Conservation (phyloP, 1,140 invertebrate genomes). For the Drosophila burlai region DNA sequence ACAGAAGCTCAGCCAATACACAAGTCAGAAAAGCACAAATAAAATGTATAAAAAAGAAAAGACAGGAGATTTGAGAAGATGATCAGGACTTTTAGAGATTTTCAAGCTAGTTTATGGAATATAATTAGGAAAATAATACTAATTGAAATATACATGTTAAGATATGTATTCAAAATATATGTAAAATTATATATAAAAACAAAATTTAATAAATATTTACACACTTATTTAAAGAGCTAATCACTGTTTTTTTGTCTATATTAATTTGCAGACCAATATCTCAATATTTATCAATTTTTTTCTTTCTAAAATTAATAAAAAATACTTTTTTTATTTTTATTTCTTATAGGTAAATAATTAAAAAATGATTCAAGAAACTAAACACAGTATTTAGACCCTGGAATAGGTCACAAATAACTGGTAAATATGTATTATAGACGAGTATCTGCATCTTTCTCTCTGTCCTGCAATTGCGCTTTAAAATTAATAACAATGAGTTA, state of each 20-base stretch:
- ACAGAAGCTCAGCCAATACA: slow-evolving; percentile 19
- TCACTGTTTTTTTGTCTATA: too few relatives aligned
- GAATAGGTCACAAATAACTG: background rate
- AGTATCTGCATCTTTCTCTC: background rate
- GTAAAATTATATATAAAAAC: too few relatives aligned
- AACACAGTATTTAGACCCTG: background rate
- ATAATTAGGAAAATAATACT: background rate
- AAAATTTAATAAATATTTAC: too few relatives aligned
- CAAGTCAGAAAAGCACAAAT: slow-evolving; percentile 4
- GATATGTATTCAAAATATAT: too few relatives aligned
- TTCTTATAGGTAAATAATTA: too few relatives aligned
- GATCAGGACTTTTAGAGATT: slow-evolving; percentile 16
- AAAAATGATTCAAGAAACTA: background rate
- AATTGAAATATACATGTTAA: too few relatives aligned
- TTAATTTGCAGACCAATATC: too few relatives aligned
- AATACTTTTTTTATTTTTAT: too few relatives aligned
- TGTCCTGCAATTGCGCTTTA: background rate
- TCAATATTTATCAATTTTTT: too few relatives aligned
- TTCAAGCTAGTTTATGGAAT: background rate
- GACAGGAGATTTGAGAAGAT: background rate
- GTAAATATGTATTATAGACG: background rate
- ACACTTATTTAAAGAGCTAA: too few relatives aligned
- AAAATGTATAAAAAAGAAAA: slow-evolving; percentile 8
- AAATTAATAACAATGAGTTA: background rate
- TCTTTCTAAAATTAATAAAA: too few relatives aligned